Evolutionary conservation across 2,797 vertebrate species (phyloP).

Genomic region (Mormyrus hasselquistii): DNA sequence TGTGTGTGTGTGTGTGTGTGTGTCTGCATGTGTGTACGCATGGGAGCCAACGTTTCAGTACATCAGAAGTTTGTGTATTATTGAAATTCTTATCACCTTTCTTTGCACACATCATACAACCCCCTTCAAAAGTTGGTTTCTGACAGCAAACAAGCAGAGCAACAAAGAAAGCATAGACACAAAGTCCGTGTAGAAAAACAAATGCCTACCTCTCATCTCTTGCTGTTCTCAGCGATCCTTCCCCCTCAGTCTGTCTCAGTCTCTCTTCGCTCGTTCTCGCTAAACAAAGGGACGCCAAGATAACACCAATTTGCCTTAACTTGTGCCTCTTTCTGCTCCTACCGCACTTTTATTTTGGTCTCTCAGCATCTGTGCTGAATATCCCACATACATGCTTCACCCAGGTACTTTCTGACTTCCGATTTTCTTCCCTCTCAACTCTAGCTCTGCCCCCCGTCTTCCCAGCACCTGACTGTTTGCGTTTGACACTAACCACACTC

Average conservation of each 20-base stretch:
- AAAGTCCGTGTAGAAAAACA: not conserved
- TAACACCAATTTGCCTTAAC: not conserved
- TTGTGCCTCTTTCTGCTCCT: constrained; percentile 7
- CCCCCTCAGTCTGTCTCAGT: not conserved
- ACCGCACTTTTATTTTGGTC: constrained; percentile 9
- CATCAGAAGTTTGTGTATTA: not conserved
- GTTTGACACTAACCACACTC: constrained; percentile 21
- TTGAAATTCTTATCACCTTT: not conserved
- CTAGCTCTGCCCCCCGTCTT: not conserved
- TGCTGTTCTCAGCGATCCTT: not conserved
- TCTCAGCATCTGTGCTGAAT: constrained; percentile 6
- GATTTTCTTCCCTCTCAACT: constrained; percentile 18
- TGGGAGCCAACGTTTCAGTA: not conserved
- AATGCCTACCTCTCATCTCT: constrained; percentile 26
- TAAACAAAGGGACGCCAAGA: not conserved
- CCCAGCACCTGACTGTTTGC: constrained; percentile 22
- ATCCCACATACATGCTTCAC: not conserved
- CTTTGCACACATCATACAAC: not conserved
- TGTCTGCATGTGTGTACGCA: not conserved
- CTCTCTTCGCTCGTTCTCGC: not conserved
- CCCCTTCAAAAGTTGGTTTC: not conserved
- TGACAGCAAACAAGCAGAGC: not conserved
- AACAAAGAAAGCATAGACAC: not conserved
- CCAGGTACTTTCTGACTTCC: constrained; percentile 7
- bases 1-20: not conserved